Evolutionary conservation across 2,797 vertebrate species (phyloP), one percentile per base, ranked within the genome.

Genomic region (Balearica regulorum): DNA sequence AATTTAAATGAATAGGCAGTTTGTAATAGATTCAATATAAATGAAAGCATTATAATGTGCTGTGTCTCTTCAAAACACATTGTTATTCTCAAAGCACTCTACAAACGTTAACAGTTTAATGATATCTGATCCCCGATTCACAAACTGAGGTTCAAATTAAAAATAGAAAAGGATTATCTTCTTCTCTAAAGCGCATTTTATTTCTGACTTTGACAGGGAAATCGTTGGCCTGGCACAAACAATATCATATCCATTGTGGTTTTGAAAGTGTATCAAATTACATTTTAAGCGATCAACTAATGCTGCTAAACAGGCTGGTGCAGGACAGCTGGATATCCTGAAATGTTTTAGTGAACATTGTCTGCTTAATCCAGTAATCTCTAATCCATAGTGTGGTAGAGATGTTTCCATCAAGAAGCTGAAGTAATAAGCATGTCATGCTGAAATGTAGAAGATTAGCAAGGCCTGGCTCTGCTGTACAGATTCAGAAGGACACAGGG

Each of bases 361-460:
- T 79, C 89, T 91, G 22, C 64, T 95, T 92, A 88, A 93, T 91
- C 49, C 46, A 72, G 31, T 86, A 72, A 64, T 93, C 46, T 83
- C 22, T 91, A 91, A 90, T 70, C 69, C 49, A 22, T 54, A 37
- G 41, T 6, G 5, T 35, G n/a, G 33, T 33, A 68, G 76, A 65
- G 49, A 65, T 43, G 10, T 73, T 87, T 66, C 70, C 53, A 49
- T 73, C 41, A 31, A 46, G 84, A 80, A 88, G 17, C 12, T 69
- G 41, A 80, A 88, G 14, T 71, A 71, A 18, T 55, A 60, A 87
- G 19, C 2, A 9, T 80, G 25, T 48, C 26, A 5, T 44, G 57
- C 51, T 65, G 39, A 72, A 91, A 86, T 2, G 7, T 11, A 76
- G 48, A 69, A 31, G n/a, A 55, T 83, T 44, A 87, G n/a, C 69